Percentiles rank a stretch among this genome's conserved stretches.
phyloP scores from a whole-genome alignment of 2,113 vertebrate species.

The Crotophaga sulcirostris region DNA sequence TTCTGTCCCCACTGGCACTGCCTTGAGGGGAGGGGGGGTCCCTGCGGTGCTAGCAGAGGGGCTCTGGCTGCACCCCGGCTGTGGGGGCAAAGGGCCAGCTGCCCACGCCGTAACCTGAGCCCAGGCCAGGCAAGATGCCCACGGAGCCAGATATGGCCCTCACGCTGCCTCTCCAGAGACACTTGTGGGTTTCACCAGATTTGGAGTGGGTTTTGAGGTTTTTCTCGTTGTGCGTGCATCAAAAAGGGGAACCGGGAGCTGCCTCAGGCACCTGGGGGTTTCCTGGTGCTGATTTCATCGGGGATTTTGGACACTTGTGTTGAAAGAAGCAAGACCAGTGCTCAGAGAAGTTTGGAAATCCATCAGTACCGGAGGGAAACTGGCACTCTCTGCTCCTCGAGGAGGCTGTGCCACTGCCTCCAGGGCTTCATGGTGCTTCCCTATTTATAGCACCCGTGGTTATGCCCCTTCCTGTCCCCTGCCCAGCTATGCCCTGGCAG shows the following conservation, averaged over 20 bases:
- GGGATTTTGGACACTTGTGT: background rate
- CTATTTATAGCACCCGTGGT: background rate
- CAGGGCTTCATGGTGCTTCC: background rate
- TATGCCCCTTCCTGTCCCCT: background rate
- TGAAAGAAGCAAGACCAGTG: background rate
- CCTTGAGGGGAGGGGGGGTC: background rate
- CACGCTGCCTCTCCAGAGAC: rapidly evolving
- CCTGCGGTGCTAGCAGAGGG: background rate
- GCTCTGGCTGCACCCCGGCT: rapidly evolving
- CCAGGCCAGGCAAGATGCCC: background rate
- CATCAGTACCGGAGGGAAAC: rapidly evolving
- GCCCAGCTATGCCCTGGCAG: background rate
- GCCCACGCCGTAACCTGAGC: background rate
- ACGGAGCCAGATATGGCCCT: rapidly evolving
- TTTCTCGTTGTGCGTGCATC: rapidly evolving
- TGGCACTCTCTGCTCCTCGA: background rate
- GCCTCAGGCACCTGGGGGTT: rapidly evolving
- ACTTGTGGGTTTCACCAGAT: background rate
- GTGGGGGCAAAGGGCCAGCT: background rate
- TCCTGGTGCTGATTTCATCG: rapidly evolving
- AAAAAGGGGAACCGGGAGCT: background rate
- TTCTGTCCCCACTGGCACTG: background rate
- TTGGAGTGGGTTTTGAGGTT: background rate
- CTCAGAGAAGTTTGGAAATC: background rate
- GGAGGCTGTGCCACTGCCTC: background rate